These are phyloP conservation scores for Pleuronectes platessa DNA, from an alignment of 2,113 vertebrate genomes.

Conservation along the genomic window DNA sequence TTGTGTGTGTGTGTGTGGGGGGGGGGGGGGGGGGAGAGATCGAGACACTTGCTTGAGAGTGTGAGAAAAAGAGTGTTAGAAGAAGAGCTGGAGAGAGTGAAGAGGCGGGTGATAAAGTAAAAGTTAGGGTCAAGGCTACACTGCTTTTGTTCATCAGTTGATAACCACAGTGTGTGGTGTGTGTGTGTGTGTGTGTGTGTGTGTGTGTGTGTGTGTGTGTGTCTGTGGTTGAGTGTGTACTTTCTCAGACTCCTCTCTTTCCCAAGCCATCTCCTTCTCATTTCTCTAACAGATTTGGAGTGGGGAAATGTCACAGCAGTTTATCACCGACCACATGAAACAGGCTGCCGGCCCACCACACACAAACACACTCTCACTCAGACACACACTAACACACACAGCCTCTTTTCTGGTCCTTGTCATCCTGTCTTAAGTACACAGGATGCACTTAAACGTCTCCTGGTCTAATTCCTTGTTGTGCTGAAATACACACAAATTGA, in stretches of 20 bases:
- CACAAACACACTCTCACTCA: constrained; percentile 16
- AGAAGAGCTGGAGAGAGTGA: not conserved
- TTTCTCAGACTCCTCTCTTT: constrained; percentile 66
- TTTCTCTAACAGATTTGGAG: constrained; percentile 70
- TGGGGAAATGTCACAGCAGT: constrained; percentile 74
- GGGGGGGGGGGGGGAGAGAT: not conserved
- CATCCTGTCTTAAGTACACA: not conserved
- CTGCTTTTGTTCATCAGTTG: not conserved
- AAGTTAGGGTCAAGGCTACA: constrained; percentile 19
- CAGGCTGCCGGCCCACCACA: constrained; percentile 47
- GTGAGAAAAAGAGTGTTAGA: not conserved
- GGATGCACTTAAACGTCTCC: constrained; percentile 5
- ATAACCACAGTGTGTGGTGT: constrained; percentile 6
- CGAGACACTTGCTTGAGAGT: not conserved
- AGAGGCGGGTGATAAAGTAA: constrained; percentile 7
- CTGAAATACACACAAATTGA: not conserved
- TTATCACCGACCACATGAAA: constrained; percentile 78
- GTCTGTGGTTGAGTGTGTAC: constrained; percentile 8
- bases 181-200: not conserved
- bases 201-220: not conserved
- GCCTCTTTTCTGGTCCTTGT: constrained; percentile 10
- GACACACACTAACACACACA: constrained; percentile 28
- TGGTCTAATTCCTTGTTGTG: not conserved
- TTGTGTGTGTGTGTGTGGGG: no score
- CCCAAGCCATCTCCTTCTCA: constrained; percentile 69